Conservation (phyloP, 1,140 invertebrate species). For the Lysiphlebus fabarum region DNA sequence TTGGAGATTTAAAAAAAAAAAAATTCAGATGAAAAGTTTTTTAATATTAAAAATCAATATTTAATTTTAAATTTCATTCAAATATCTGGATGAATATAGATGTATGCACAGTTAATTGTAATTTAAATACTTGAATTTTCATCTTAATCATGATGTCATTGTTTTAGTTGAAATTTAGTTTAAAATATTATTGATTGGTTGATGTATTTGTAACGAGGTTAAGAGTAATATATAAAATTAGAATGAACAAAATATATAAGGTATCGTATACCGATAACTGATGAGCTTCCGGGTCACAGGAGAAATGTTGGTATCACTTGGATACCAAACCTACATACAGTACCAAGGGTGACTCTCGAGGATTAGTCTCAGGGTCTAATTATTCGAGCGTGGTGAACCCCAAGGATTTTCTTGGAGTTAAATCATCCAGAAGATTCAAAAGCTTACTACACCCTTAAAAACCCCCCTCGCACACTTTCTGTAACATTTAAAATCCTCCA, state of each 20-base stretch:
- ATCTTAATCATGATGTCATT: neutral
- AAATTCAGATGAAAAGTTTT: conserved; percentile 8
- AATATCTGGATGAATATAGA: too few species aligned
- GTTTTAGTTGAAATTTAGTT: too few species aligned
- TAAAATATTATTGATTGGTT: neutral
- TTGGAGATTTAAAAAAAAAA: neutral
- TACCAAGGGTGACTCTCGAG: conserved; percentile 16
- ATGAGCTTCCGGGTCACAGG: conserved; percentile 21
- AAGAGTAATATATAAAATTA: neutral
- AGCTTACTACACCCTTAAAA: conserved; percentile 11
- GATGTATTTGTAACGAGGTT: neutral
- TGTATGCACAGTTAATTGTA: conserved; percentile 12
- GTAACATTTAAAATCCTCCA: too few species aligned
- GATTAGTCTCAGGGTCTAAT: conserved; percentile 24
- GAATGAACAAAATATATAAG: neutral
- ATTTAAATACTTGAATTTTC: conserved; percentile 19
- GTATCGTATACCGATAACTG: conserved; percentile 17
- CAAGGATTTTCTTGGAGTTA: conserved; percentile 18
- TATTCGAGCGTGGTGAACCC: conserved; percentile 19
- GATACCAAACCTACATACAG: neutral
- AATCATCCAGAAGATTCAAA: conserved; percentile 19
- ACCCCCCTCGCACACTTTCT: neutral
- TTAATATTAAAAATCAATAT: conserved; percentile 18
- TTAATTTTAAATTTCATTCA: conserved; percentile 22
- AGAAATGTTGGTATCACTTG: conserved; percentile 4